Percentiles rank a stretch among this genome's conserved stretches.
Evolutionary conservation across 2,113 vertebrate species (phyloP).

Genomic region (Talpa occidentalis): DNA sequence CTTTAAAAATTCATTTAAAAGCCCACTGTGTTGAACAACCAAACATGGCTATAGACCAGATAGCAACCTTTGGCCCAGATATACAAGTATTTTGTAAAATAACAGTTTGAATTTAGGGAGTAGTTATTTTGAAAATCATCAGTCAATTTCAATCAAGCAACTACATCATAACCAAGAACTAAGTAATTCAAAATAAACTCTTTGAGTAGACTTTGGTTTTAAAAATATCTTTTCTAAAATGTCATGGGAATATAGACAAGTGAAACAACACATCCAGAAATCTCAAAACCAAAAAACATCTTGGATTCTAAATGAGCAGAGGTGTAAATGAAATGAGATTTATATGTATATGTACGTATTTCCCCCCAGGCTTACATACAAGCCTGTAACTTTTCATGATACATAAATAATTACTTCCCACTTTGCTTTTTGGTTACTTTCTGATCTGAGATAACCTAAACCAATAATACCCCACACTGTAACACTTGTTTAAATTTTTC

Average conservation of each 20-base stretch:
- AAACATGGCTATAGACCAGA: not conserved
- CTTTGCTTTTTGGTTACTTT: conserved; percentile 21
- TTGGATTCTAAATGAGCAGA: conserved; percentile 63
- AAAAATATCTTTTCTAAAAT: conserved; percentile 76
- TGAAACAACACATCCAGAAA: conserved; percentile 48
- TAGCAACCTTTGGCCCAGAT: not conserved
- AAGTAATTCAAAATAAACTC: conserved; percentile 77
- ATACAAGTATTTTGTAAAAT: conserved; percentile 40
- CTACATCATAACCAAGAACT: conserved; percentile 72
- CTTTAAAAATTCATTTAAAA: not conserved
- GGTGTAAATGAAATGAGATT: conserved; percentile 20
- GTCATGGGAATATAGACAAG: conserved; percentile 67
- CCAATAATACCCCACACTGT: not conserved
- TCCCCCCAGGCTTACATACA: not conserved
- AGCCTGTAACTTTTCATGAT: not conserved
- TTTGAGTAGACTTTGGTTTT: conserved; percentile 59
- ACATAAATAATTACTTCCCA: not conserved
- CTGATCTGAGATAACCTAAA: not conserved
- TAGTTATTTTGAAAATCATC: conserved; percentile 58
- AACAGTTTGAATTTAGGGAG: conserved; percentile 59
- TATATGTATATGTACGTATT: not conserved
- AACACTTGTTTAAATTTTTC: not conserved
- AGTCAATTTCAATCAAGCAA: conserved; percentile 60
- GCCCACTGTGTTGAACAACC: not conserved
- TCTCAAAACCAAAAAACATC: conserved; percentile 56